Evolutionary conservation across 2,888 invertebrate species (phyloP), one percentile per base, ranked within the genome.

Genomic region (Andrena bucephala): DNA sequence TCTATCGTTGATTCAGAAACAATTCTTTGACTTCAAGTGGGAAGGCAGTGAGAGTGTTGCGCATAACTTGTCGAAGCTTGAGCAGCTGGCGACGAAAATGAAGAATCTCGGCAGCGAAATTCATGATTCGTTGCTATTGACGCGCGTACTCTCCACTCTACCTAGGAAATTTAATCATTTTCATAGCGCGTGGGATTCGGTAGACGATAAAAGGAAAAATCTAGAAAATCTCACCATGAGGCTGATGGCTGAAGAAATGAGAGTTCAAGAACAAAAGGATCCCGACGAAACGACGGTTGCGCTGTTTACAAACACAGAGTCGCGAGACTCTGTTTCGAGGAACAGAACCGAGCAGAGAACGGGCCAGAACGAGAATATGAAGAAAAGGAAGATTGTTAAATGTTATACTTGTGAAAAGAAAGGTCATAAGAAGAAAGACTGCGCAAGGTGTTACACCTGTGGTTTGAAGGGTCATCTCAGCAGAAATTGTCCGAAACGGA

Each of bases 131-230:
- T 50, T 66, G 66, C 27, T 66, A 16, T 16, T 29, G 50, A 66
- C 66, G 31, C 29, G 50, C 16, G 20, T 68, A 24, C 13, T 68
- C 16, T 68, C 52, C 16, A 68, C 33, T 5, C 29, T 69, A 33
- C 69, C 57, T 3, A 36, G 59, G 0, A 67, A 31, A 33, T 67
- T 52, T 13, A 69, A 59, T 10, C 69, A 59, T 54, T 69, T 59
- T 42, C 68, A 69, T 4, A 69, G 42, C 42, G 57, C 36, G 57
- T 59, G 42, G 42, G 42, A 69, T 69, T 69, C 69, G n/a, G 24
- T 27, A 20, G 27, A 50, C 5, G 50, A 66, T 8, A 24, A 0
- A 27, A 59, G 42, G 57, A 69, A 29, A 8, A 69, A 36, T 7
- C 57, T 68, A 7, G 68, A 57, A 57, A 68, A 68, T 68, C 13